A percentile compares a stretch with the other conserved stretches of the same genome.
phyloP scores from a whole-genome alignment of 2,797 vertebrate genomes.

The Pangasius macronema region DNA sequence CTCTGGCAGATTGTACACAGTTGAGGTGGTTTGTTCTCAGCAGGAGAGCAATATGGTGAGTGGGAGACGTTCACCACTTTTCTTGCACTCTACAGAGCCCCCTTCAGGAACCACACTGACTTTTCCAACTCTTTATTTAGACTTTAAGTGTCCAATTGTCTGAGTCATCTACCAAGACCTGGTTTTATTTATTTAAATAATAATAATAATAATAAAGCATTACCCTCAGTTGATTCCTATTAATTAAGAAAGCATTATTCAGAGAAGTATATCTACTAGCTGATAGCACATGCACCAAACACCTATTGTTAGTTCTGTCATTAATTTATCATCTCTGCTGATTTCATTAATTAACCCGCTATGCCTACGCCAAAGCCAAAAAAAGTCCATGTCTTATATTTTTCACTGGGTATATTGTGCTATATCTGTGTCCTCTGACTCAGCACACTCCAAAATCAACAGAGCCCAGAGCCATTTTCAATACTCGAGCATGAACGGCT shows the following conservation, averaged over 20 bases:
- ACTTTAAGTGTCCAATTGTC: not conserved
- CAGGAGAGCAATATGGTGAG: conserved; percentile 18
- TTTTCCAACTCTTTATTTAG: not conserved
- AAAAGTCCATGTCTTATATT: not conserved
- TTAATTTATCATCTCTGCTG: not conserved
- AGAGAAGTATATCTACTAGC: not conserved
- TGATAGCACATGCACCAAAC: not conserved
- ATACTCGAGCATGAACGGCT: not conserved
- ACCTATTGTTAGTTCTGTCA: not conserved
- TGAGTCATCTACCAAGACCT: not conserved
- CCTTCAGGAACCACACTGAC: conserved; percentile 9
- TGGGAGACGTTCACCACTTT: not conserved
- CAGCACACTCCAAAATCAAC: not conserved
- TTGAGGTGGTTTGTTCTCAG: conserved; percentile 40
- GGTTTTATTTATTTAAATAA: not conserved
- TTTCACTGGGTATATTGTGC: not conserved
- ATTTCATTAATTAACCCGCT: not conserved
- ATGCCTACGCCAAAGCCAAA: not conserved
- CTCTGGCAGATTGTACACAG: conserved; percentile 36
- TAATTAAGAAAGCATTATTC: not conserved
- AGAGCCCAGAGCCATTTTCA: not conserved
- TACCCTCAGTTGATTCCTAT: not conserved
- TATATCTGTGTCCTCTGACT: not conserved
- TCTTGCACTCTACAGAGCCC: conserved; percentile 13
- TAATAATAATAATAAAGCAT: not conserved